Evolutionary conservation across 2,113 vertebrate species (phyloP).

Genomic region (Emberiza fucata): DNA sequence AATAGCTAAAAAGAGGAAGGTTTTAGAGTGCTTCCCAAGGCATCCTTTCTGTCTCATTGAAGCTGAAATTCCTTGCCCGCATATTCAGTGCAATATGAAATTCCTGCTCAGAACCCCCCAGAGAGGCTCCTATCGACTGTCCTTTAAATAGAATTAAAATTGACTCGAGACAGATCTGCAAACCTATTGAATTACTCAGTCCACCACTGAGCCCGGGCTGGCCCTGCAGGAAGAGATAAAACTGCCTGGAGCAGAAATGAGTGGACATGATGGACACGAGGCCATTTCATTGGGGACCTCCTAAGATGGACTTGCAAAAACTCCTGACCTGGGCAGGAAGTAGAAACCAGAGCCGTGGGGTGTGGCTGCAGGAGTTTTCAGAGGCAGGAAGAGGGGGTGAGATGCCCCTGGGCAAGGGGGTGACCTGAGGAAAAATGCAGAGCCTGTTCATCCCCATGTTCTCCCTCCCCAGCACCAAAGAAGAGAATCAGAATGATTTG

Average conservation of each 20-base stretch:
- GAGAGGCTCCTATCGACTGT: slow-evolving; percentile 74
- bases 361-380: not conserved
- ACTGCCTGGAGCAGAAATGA: not conserved
- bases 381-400: not conserved
- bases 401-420: fast-evolving
- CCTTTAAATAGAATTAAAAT: slow-evolving; percentile 82
- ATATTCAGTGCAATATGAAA: slow-evolving; percentile 63
- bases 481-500: not conserved
- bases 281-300: not conserved
- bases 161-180: slow-evolving; percentile 73
- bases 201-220: slow-evolving; percentile 23
- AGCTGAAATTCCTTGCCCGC: slow-evolving; percentile 27
- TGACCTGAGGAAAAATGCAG: not conserved
- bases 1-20: slow-evolving; percentile 1
- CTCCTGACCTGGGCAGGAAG: not conserved
- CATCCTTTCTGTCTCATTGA: slow-evolving; percentile 7
- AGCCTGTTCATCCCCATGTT: not conserved
- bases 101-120: slow-evolving; percentile 66
- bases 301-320: not conserved
- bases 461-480: not conserved
- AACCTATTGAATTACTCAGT: slow-evolving; percentile 73
- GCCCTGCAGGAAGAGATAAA: slow-evolving; percentile 59
- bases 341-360: not conserved
- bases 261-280: not conserved
- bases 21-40: not conserved